Percentiles rank a stretch among this genome's conserved stretches.
Conservation (phyloP, 2,113 vertebrate genomes). For the Coracopsis vasa region DNA sequence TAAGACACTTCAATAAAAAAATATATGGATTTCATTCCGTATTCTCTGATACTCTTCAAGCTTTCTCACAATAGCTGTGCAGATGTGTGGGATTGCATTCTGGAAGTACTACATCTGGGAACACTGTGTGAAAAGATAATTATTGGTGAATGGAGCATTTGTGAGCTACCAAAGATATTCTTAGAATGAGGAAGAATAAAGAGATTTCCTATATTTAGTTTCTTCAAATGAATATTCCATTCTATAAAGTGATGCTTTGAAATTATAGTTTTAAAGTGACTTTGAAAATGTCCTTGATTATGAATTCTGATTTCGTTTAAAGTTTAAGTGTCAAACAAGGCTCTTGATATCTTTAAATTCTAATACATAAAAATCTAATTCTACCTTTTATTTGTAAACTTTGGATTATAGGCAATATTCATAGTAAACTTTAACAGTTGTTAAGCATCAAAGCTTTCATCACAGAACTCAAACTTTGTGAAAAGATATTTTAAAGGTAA, state of each 20-base stretch:
- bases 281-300: not conserved
- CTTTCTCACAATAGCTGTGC: not conserved
- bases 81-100: not conserved
- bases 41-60: not conserved
- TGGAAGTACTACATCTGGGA: constrained; percentile 12
- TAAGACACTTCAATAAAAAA: not conserved
- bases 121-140: constrained; percentile 22
- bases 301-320: not conserved
- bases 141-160: constrained; percentile 21
- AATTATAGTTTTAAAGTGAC: constrained; percentile 7
- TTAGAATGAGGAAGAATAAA: not conserved
- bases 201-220: constrained; percentile 24
- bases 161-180: not conserved
- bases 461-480: not conserved
- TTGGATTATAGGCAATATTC: not conserved
- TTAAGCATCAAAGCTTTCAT: not conserved
- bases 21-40: not conserved
- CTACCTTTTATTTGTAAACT: not conserved
- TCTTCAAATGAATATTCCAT: not conserved
- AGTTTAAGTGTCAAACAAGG: not conserved
- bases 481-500: not conserved
- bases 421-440: not conserved
- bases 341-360: not conserved
- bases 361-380: not conserved
- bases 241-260: not conserved